Conservation (phyloP, 2,113 vertebrate species). For the Ageneiosus marmoratus region DNA sequence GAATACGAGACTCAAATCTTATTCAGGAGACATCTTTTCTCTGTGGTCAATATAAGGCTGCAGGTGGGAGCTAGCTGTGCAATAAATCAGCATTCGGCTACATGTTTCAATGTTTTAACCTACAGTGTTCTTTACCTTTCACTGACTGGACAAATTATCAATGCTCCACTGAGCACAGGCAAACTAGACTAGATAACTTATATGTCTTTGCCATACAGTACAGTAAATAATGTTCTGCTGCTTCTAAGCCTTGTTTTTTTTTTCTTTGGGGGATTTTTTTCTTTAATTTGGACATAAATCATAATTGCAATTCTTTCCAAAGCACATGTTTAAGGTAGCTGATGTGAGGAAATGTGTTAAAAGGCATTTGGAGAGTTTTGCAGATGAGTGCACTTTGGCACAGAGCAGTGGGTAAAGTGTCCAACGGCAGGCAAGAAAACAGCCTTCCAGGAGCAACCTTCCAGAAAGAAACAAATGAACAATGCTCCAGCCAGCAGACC, state of each 20-base stretch:
- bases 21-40: conserved; percentile 24
- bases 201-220: neutral
- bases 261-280: conserved; percentile 22
- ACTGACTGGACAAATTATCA: conserved; percentile 21
- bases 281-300: conserved; percentile 40
- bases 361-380: conserved; percentile 41
- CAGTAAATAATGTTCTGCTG: neutral
- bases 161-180: conserved; percentile 4
- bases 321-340: conserved; percentile 51
- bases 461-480: conserved; percentile 58
- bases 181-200: neutral
- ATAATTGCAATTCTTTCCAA: conserved; percentile 41
- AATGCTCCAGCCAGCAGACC: conserved; percentile 47
- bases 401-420: conserved; percentile 40
- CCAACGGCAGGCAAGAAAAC: conserved; percentile 53
- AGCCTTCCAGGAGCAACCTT: conserved; percentile 52
- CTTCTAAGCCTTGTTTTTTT: neutral
- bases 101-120: neutral
- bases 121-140: conserved; percentile 12
- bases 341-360: conserved; percentile 41
- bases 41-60: neutral
- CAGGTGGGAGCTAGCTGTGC: neutral
- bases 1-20: conserved; percentile 29
- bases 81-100: neutral
- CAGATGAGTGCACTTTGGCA: conserved; percentile 54